Conservation (phyloP, 2,113 vertebrate species). For the Salvelinus sp. region DNA sequence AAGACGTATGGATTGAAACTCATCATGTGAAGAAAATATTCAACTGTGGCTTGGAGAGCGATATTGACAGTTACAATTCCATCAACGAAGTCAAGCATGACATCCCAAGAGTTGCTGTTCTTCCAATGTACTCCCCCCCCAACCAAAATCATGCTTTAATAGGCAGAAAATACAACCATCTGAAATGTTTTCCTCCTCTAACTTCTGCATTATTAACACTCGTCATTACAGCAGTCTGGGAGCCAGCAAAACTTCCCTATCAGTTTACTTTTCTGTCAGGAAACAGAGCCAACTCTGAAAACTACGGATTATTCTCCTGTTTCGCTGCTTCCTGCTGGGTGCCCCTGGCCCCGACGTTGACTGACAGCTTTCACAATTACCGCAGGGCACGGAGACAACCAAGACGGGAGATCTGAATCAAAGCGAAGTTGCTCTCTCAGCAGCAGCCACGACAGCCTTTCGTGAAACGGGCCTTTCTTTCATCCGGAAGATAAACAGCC, state of each 20-base stretch:
- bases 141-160: constrained; percentile 2
- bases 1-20: neutral
- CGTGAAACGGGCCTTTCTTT: constrained; percentile 10
- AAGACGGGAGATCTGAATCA: constrained; percentile 17
- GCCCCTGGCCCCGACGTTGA: neutral
- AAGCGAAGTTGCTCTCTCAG: constrained; percentile 11
- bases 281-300: neutral
- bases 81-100: neutral
- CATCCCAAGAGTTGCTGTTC: neutral
- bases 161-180: neutral
- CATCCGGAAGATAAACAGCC: constrained; percentile 36
- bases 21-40: neutral
- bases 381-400: constrained; percentile 16
- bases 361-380: constrained; percentile 17
- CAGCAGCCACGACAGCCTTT: neutral
- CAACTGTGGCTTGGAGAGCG: neutral
- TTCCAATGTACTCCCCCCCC: neutral
- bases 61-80: neutral
- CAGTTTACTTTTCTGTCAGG: neutral
- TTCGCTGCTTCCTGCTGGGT: neutral
- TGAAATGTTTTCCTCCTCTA: neutral
- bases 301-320: neutral
- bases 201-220: neutral
- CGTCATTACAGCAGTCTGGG: neutral
- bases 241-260: neutral